phyloP scores from a whole-genome alignment of 2,888 invertebrate genomes.

The Polia nebulosa region DNA sequence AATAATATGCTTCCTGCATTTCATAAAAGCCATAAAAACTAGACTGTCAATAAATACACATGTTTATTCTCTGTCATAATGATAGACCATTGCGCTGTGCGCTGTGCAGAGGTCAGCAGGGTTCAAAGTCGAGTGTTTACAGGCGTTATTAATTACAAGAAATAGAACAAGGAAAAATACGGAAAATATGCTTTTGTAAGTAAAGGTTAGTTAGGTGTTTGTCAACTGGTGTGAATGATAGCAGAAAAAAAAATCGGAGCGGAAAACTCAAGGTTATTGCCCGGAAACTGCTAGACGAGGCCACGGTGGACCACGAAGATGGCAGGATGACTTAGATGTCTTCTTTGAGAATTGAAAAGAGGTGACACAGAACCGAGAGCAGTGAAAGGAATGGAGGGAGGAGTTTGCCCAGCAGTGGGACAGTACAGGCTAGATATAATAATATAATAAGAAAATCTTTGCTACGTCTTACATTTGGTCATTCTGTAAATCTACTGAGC shows the following conservation, averaged over 20 bases:
- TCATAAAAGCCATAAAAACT: slow-evolving; percentile 25
- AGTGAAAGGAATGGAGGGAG: too few species aligned
- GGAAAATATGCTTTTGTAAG: background rate
- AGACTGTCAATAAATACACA: background rate
- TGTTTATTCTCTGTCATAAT: slow-evolving; percentile 25
- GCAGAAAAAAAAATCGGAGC: too few species aligned
- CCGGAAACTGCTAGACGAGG: too few species aligned
- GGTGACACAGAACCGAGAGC: too few species aligned
- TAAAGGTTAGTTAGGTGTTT: background rate
- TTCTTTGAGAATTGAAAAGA: too few species aligned
- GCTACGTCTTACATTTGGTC: background rate
- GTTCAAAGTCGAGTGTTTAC: slow-evolving; percentile 48
- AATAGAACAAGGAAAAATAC: slow-evolving; percentile 28
- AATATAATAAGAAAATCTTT: background rate
- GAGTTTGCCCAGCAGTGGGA: too few species aligned
- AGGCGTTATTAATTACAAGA: slow-evolving; percentile 17
- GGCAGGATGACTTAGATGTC: too few species aligned
- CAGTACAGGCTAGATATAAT: too few species aligned
- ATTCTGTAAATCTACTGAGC: background rate
- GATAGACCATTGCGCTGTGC: slow-evolving; percentile 5
- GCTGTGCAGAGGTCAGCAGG: slow-evolving; percentile 11
- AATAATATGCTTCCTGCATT: background rate
- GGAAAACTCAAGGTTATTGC: too few species aligned
- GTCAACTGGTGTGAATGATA: background rate
- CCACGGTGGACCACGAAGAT: too few species aligned